Conservation (phyloP, 2,113 vertebrate genomes). For the Thalassoma bifasciatum region DNA sequence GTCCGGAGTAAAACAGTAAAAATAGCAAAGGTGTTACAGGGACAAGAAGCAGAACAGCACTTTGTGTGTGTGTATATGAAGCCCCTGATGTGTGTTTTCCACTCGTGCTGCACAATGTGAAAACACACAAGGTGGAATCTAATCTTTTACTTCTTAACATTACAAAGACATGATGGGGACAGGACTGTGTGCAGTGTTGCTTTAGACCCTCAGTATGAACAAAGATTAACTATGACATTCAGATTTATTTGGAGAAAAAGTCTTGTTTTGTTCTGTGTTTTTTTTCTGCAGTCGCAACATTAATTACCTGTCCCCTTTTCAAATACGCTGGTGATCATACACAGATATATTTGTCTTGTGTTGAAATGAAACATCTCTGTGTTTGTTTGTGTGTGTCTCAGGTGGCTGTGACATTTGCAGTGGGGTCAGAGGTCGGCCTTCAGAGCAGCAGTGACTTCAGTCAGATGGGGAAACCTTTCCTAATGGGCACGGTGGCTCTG, state of each 20-base stretch:
- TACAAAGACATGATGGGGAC: no score
- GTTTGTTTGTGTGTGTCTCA: slow-evolving; percentile 59
- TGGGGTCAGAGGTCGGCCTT: slow-evolving; percentile 82
- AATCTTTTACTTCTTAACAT: neutral
- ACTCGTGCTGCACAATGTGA: no score
- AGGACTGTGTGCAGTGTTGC: no score
- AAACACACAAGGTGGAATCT: no score
- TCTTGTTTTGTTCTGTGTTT: neutral
- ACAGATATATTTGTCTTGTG: neutral
- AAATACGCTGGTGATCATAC: neutral
- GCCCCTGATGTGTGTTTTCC: no score
- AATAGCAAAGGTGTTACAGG: no score
- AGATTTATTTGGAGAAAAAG: no score
- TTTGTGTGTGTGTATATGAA: no score
- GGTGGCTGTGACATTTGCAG: slow-evolving; percentile 82
- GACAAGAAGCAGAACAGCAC: no score
- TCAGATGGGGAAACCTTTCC: slow-evolving; percentile 81
- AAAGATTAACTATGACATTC: no score
- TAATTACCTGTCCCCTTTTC: neutral
- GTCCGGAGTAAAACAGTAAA: no score
- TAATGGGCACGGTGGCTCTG: slow-evolving; percentile 82
- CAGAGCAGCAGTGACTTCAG: slow-evolving; percentile 81
- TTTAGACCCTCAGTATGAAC: no score
- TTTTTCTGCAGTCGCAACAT: neutral
- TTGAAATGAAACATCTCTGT: slow-evolving; percentile 24